Evolutionary conservation across 64 coral and sea anemone species (phyloP), one percentile per base, ranked within the genome.

Genomic region (Exaiptasia diaphana): DNA sequence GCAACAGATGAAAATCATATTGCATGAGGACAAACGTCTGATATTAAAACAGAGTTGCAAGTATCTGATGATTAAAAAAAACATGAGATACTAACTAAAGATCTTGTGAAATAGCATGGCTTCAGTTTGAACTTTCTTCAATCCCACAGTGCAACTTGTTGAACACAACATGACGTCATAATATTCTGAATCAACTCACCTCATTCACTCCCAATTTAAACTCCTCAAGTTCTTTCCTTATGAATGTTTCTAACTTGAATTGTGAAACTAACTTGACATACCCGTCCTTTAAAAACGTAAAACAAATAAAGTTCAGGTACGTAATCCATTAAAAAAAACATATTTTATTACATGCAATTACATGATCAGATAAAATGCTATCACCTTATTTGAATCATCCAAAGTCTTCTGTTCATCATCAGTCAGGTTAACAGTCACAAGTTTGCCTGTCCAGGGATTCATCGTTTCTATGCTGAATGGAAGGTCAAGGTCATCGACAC

Each of bases 211-310:
- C 93, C 3, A 58, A 50, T 13, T 67, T 53, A 71, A 97, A 80
- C 60, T 87, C 78, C 25, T 45, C 57, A 6, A 97, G 71, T 87
- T 97, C 93, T 39, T 82, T 77, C 39, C 71, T 78, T 4, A 97
- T 87, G 12, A 69, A 87, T 3, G 41, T 79, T 55, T 91, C 70
- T 69, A 97, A 41, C 41, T 91, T 97, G 31, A 87, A 83, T 38
- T 91, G 88, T 0, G 93, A 97, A n/a, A 97, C 93, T 21, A 91
- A 73, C 41, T 87, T 88, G 0, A 67, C 64, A 46, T 97, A 97
- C 15, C 88, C 88, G 34, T 63, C 67, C 93, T 97, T 60, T 32
- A 76, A 87, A 9, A 68, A 58, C 27, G 60, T 45, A 45, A 77
- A 27, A 52, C 2, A 55, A 27, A 5, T 13, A 41, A 33, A 64